phyloP scores from a whole-genome alignment of 2,113 vertebrate species.

The Chroicocephalus ridibundus region DNA sequence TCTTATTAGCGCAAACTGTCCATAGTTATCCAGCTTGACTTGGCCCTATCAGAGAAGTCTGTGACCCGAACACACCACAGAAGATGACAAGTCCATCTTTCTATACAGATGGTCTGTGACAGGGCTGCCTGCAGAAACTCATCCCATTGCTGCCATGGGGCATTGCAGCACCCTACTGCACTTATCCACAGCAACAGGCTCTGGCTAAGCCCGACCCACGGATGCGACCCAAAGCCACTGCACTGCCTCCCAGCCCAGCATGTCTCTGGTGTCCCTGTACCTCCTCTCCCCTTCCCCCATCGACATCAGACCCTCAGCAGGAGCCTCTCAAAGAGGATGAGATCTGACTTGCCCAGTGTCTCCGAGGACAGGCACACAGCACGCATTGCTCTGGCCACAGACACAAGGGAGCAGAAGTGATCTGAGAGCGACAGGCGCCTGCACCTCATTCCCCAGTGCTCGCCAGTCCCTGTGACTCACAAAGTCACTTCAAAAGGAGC shows the following conservation, averaged over 20 bases:
- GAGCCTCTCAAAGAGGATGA: neutral
- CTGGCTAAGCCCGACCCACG: rapidly evolving
- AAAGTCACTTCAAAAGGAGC: slow-evolving; percentile 40
- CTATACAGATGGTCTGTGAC: neutral
- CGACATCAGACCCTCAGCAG: neutral
- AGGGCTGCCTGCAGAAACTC: neutral
- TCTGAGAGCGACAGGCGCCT: neutral
- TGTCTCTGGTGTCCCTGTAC: rapidly evolving
- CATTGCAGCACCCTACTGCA: rapidly evolving
- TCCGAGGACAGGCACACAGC: rapidly evolving
- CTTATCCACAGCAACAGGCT: neutral
- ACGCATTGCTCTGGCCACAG: neutral
- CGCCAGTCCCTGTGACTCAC: neutral
- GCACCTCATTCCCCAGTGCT: neutral
- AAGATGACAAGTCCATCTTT: neutral
- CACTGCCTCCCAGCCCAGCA: neutral
- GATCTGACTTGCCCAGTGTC: neutral
- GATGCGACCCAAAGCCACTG: neutral
- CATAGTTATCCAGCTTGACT: neutral
- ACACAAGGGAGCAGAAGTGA: neutral
- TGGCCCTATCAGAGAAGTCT: neutral
- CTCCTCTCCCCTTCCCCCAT: neutral
- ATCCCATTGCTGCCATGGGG: neutral
- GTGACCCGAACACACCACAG: neutral
- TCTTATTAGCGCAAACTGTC: neutral